Evolutionary conservation across 2,113 vertebrate genomes (phyloP), one percentile per base, ranked within the genome.

Genomic region (Oncorhynchus kisutch): DNA sequence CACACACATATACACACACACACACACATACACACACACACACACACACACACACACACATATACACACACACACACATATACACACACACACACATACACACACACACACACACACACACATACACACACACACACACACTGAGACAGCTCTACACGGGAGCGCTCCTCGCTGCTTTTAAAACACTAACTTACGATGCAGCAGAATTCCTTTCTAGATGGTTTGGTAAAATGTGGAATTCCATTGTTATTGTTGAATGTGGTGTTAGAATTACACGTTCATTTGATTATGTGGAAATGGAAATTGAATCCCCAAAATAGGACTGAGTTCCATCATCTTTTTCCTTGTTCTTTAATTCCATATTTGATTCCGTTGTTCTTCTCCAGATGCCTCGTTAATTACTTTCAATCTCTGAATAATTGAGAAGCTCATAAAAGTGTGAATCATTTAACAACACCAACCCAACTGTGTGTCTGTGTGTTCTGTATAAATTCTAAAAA

Each of bases 331-430:
- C 64, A 67, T 59, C 34, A 72, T 69, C 65, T 22, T 76, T 68
- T 27, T 11, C 62, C 34, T 59, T 12, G n/a, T 27, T 65, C 22
- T 14, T 54, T 59, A 1, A 13, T 24, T 71, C 70, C 79, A 72
- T 45, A 77, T 83, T 80, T 83, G 78, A 77, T 79, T 79, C 54
- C 62, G 54, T 81, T 71, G 73, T 79, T 85, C 81, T 77, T 34
- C 79, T 82, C 79, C 82, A 81, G 79, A 86, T 86, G 82, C 78
- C 66, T 81, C 68, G 78, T 87, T 89, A 89, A 90, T 91, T 89
- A 90, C 85, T 89, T 79, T 72, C 69, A 29, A 75, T 81, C 73
- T 84, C 80, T 90, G 88, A 89, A 91, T 91, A 87, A 91, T 91
- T 90, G 77, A 91, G 79, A 67, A 78, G 84, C 81, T 81, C 74